Evolutionary conservation across 2,113 vertebrate genomes (phyloP).

Genomic region (Phylloscopus whistleri): DNA sequence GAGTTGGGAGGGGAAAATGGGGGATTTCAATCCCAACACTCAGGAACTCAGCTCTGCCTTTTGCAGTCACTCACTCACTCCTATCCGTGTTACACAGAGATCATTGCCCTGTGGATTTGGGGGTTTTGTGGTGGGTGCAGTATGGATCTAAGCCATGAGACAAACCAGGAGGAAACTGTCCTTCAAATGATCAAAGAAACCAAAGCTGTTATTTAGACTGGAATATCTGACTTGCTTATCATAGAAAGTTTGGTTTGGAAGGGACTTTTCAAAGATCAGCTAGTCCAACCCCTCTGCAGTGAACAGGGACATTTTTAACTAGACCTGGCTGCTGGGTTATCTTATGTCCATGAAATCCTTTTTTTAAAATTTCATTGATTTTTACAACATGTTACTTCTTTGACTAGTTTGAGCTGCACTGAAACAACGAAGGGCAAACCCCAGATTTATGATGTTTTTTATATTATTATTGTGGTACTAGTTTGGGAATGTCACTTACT

Average conservation of each 20-base stretch:
- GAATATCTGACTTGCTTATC: background rate
- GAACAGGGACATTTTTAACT: background rate
- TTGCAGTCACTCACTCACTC: background rate
- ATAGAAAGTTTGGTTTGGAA: background rate
- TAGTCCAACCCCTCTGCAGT: background rate
- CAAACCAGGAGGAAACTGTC: background rate
- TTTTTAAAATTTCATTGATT: background rate
- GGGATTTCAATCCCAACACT: rapidly evolving
- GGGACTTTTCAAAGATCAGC: background rate
- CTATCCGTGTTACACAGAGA: rapidly evolving
- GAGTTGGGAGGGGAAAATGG: background rate
- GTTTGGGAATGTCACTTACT: background rate
- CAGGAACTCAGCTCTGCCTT: background rate
- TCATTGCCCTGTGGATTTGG: rapidly evolving
- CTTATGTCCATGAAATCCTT: background rate
- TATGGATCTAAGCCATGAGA: background rate
- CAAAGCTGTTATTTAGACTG: background rate
- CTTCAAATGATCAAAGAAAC: background rate
- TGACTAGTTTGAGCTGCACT: background rate
- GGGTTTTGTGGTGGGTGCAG: background rate
- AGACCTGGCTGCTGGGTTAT: background rate
- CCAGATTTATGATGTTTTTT: background rate
- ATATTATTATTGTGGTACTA: rapidly evolving
- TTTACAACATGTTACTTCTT: background rate
- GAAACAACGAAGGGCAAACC: background rate